Percentiles rank a stretch among this genome's conserved stretches.
These are phyloP conservation scores for Hypothenemus hampei DNA, from an alignment of 1,140 invertebrate species.

Conservation along the genomic window DNA sequence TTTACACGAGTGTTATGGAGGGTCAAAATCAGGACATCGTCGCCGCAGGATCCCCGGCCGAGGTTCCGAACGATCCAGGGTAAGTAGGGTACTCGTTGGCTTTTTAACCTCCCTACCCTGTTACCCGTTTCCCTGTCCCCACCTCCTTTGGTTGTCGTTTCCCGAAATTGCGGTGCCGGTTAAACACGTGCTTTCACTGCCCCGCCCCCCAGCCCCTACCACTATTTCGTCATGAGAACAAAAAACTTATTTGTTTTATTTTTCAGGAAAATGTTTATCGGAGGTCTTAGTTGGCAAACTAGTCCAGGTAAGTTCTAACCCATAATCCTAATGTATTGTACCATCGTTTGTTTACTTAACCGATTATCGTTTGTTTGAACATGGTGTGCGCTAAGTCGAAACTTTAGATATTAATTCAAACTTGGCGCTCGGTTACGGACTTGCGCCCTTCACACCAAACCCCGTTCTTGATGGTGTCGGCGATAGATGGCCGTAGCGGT, in stretches of 20 bases:
- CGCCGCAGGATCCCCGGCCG: conserved; percentile 63
- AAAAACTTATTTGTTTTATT: too few species aligned
- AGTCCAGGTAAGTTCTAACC: conserved; percentile 81
- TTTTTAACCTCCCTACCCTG: too few species aligned
- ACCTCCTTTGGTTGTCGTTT: too few species aligned
- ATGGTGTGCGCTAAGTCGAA: too few species aligned
- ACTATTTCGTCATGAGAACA: background rate
- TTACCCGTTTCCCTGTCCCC: too few species aligned
- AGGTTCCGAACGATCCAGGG: conserved; percentile 87
- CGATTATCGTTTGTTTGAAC: conserved; percentile 10
- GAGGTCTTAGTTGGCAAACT: conserved; percentile 98
- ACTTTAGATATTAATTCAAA: too few species aligned
- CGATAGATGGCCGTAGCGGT: too few species aligned
- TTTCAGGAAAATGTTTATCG: conserved; percentile 99
- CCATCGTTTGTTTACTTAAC: conserved; percentile 13
- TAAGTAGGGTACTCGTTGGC: conserved; percentile 49
- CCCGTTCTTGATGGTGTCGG: too few species aligned
- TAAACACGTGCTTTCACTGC: conserved; percentile 25
- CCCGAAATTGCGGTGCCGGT: conserved; percentile 7
- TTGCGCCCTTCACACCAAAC: too few species aligned
- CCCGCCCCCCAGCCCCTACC: conserved; percentile 20
- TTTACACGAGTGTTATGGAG: conserved; percentile 53
- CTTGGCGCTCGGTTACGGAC: too few species aligned
- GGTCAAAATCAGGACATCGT: conserved; percentile 67
- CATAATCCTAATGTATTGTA: background rate